Evolutionary conservation across 64 coral and sea anemone species (phyloP), one percentile per base, ranked within the genome.

Genomic region (Actinia equina): DNA sequence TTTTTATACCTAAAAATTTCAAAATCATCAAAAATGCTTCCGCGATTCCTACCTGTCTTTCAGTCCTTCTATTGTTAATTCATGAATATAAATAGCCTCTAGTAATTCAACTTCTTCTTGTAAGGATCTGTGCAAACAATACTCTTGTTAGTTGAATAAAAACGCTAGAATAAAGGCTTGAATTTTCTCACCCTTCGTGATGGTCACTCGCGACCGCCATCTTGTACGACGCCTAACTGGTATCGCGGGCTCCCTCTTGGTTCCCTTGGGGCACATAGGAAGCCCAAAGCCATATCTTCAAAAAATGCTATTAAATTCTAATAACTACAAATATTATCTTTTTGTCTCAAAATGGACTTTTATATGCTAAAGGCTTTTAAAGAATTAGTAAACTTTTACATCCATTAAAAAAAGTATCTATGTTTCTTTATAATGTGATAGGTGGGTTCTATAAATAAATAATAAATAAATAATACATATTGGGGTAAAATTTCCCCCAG

Each of bases 61-160:
- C 10, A 60, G 78, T 13, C 93, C 89, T 54, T 87, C 49, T 7
- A 94, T n/a, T 1, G 85, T 89, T 57, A 94, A 49, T 86, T 94
- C 93, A 79, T 94, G 88, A 41, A 94, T 87, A 83, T 94, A 94
- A 76, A 94, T 94, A 23, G 93, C 93, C 71, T 90, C 84, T 46
- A 94, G 57, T 15, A 94, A 44, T 63, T 94, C 88, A 83, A 94
- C 77, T 87, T 94, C 93, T 59, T 94, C 93, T 20, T 86, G 74
- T 61, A 94, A 49, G 22, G 78, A 77, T 41, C 69, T 74, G 11
- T 74, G 41, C 12, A 86, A 74, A 74, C 12, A 74, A 41, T 15
- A 74, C 1, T 74, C 26, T 74, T 41, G 10, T 74, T 30, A 74
- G 62, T n/a, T 65, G 62, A 74, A 42, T 15, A 26, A 74, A 30